These are phyloP conservation scores for Emydura subglobosa DNA, from an alignment of 2,113 vertebrate species.

Conservation along the genomic window DNA sequence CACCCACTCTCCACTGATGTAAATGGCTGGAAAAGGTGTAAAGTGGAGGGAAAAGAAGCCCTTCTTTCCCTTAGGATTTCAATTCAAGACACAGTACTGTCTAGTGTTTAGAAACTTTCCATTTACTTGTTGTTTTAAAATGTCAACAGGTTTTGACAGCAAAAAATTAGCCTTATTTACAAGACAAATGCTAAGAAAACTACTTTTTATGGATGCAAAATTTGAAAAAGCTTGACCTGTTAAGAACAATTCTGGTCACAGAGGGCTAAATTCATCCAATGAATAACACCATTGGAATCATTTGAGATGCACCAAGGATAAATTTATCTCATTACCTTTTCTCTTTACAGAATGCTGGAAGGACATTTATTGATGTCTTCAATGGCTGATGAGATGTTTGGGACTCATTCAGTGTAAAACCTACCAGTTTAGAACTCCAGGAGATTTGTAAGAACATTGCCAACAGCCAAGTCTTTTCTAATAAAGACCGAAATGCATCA, in stretches of 20 bases:
- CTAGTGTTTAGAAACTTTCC: background rate
- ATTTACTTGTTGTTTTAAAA: background rate
- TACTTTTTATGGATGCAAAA: background rate
- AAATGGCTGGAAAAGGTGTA: rapidly evolving
- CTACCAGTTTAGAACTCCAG: background rate
- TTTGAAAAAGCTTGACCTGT: background rate
- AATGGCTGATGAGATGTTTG: background rate
- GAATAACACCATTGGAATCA: background rate
- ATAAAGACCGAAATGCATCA: background rate
- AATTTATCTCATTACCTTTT: background rate
- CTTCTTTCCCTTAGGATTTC: background rate
- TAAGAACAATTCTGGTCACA: background rate
- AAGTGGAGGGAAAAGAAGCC: rapidly evolving
- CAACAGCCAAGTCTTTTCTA: background rate
- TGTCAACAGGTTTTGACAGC: background rate
- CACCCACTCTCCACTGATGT: background rate
- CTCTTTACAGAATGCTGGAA: background rate
- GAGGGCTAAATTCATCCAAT: background rate
- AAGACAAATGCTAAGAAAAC: background rate
- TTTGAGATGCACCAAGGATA: background rate
- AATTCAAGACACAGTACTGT: background rate
- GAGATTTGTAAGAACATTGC: background rate
- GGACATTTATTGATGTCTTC: background rate
- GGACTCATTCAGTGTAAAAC: background rate
- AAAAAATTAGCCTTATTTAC: background rate